Base-by-base conservation (phyloP, 1,140 invertebrate genomes). In the Hypothenemus hampei region DNA sequence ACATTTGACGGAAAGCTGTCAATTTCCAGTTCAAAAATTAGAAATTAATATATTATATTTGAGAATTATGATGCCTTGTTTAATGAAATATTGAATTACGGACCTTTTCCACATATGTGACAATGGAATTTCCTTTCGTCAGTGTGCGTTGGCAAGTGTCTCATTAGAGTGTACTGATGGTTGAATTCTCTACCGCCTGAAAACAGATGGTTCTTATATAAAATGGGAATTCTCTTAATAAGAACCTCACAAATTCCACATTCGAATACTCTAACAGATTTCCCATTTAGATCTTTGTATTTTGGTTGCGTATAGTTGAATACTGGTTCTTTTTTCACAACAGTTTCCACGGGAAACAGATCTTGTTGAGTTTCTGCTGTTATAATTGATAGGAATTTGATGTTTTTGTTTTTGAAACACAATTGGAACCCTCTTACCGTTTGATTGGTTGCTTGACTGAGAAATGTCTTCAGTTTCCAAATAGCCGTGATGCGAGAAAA, bases 61-160 rank as follows among this genome's bases (percentile, higher is more conserved):
- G n/a, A n/a, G n/a, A n/a, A n/a, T n/a, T n/a, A n/a, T n/a, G n/a
- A n/a, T n/a, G n/a, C n/a, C 10, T 37, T 37, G 2, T 15, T 37
- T 1, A 37, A 16, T 15, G 6, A 37, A 8, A 1, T 37, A 37
- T 15, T 16, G 8, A 37, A 8, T 8, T 8, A 1, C 22, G 10
- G 61, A 72, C 70, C 68, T 66, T 71, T 72, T 11, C 84, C 83
- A 67, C 89, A 92, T 39, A 78, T 78, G 13, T 78, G 77, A 69
- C 88, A 92, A 59, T 84, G 81, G 68, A 86, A 91, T 69, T 89
- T 86, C 46, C 89, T 77, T 72, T 91, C 88, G 57, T 90, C 87
- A 18, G 84, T 84, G 66, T 91, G 87, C 0, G 87, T 91, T 1
- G 87, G 84, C 16, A 89, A 73, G 65, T 92, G 89, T n/a, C 89